Conservation (phyloP, 2,113 vertebrate genomes). For the Mirza zaza region DNA sequence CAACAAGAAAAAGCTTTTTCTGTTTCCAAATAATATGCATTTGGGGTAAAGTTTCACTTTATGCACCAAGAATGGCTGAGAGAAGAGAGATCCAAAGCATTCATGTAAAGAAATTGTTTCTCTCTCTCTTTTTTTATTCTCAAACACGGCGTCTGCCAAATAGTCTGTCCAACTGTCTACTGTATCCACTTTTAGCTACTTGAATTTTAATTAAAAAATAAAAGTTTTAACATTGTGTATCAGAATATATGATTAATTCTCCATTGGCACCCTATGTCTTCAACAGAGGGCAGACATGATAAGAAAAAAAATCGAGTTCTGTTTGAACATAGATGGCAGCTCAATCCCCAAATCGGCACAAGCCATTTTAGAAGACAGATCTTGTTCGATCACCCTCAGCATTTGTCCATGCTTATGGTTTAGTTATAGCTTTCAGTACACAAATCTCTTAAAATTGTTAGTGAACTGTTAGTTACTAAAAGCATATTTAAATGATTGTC, state of each 20-base stretch:
- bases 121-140: neutral
- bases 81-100: constrained; percentile 59
- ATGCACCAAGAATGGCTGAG: constrained; percentile 52
- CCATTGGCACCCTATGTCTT: constrained; percentile 13
- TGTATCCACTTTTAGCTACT: constrained; percentile 65
- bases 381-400: neutral
- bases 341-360: neutral
- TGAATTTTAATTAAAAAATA: constrained; percentile 75
- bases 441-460: neutral
- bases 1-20: constrained; percentile 74
- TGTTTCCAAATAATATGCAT: constrained; percentile 75
- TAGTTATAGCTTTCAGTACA: neutral
- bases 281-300: constrained; percentile 24
- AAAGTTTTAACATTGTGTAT: constrained; percentile 54
- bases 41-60: constrained; percentile 74
- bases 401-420: neutral
- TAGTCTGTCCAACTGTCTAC: constrained; percentile 67
- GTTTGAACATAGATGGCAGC: neutral
- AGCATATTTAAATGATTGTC: neutral
- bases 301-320: constrained; percentile 10
- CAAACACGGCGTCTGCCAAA: constrained; percentile 61
- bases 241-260: constrained; percentile 44
- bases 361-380: neutral
- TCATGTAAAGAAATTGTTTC: constrained; percentile 67
- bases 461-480: neutral